Conservation (phyloP, 2,113 vertebrate genomes). For the Catharus fuscescens region DNA sequence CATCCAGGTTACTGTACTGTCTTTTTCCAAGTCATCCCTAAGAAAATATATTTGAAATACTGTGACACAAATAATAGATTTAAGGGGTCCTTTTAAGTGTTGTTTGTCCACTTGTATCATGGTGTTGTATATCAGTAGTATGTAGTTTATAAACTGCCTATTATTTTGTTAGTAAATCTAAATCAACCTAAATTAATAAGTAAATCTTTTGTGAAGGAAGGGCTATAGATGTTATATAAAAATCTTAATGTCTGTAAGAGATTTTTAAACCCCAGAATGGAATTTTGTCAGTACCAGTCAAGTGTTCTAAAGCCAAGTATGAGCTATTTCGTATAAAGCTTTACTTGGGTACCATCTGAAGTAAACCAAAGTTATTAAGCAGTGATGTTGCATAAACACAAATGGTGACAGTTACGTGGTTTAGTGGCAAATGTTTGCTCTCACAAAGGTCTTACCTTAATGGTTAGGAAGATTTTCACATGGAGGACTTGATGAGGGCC, state of each 20-base stretch:
- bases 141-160: not conserved
- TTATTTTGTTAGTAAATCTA: not conserved
- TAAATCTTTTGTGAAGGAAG: not conserved
- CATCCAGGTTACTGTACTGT: not conserved
- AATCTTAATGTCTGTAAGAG: not conserved
- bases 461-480: not conserved
- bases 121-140: not conserved
- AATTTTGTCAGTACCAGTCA: not conserved
- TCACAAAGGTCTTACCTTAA: not conserved
- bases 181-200: not conserved
- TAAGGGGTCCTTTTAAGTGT: rapidly evolving
- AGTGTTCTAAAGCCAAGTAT: not conserved
- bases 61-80: not conserved
- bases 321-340: not conserved
- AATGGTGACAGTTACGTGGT: not conserved
- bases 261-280: not conserved
- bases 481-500: not conserved
- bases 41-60: not conserved
- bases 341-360: not conserved
- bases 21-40: not conserved
- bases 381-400: not conserved
- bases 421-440: not conserved
- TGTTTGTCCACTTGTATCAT: not conserved
- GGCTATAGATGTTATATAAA: not conserved
- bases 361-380: not conserved